Conservation (phyloP, 2,888 invertebrate genomes). For the Endomychus coccineus region DNA sequence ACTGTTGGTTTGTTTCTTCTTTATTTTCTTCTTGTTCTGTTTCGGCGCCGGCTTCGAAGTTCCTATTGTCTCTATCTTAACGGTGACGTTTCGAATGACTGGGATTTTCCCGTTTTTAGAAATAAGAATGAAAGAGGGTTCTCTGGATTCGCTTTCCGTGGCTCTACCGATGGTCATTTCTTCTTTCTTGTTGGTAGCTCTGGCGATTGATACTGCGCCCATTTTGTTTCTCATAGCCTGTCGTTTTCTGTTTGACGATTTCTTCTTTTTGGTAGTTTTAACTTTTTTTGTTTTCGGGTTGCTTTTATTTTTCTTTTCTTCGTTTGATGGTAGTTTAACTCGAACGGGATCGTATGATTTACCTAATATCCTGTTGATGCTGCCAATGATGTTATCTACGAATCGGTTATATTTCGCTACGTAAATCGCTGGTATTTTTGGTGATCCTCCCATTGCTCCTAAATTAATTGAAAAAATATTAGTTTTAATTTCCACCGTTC, state of each 20-base stretch:
- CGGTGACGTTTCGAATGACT: constrained; percentile 20
- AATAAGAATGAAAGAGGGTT: constrained; percentile 39
- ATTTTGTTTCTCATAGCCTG: constrained; percentile 33
- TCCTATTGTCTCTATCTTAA: constrained; percentile 23
- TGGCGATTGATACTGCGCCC: constrained; percentile 37
- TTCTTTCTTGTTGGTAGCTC: constrained; percentile 28
- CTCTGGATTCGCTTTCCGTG: constrained; percentile 32
- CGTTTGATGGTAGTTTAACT: constrained; percentile 58
- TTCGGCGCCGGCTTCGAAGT: constrained; percentile 33
- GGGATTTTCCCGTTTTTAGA: constrained; percentile 33
- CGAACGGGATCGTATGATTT: constrained; percentile 79
- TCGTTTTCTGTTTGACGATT: constrained; percentile 6
- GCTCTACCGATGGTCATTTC: constrained; percentile 27
- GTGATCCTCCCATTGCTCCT: constrained; percentile 33
- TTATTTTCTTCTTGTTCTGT: constrained; percentile 30
- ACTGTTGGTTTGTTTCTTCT: constrained; percentile 30
- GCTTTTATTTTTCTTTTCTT: constrained; percentile 49
- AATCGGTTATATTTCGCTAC: constrained; percentile 79
- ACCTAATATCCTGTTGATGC: constrained; percentile 73
- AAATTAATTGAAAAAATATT: too few relatives aligned
- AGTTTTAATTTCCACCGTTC: too few relatives aligned
- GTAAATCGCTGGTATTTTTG: constrained; percentile 59
- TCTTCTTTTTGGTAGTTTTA: constrained; percentile 27
- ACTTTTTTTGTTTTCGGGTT: constrained; percentile 35
- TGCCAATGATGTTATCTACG: constrained; percentile 72